phyloP scores from a whole-genome alignment of 2,888 invertebrate species.

The Heterodera filipjevi region DNA sequence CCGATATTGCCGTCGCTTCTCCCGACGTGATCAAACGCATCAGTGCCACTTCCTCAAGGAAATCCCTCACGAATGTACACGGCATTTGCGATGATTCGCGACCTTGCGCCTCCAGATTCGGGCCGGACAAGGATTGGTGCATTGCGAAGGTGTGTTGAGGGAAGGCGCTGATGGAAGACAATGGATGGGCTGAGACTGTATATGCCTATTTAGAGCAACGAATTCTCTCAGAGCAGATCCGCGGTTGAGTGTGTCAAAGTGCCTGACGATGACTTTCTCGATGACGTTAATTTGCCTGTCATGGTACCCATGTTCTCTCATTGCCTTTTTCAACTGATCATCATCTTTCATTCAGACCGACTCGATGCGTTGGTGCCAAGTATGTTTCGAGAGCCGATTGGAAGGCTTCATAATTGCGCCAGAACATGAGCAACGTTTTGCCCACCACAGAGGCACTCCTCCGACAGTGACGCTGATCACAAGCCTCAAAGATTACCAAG shows the following conservation, averaged over 20 bases:
- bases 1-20: slow-evolving; percentile 22
- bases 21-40: not conserved
- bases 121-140: slow-evolving; percentile 26
- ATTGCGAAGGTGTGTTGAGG: slow-evolving; percentile 3
- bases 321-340: not conserved
- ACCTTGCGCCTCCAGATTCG: slow-evolving; percentile 7
- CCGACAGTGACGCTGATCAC: slow-evolving; percentile 40
- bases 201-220: slow-evolving; percentile 33
- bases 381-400: slow-evolving; percentile 34
- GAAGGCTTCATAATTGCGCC: slow-evolving; percentile 32
- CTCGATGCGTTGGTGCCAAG: slow-evolving; percentile 30
- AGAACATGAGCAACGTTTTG: slow-evolving; percentile 31
- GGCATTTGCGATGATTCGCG: not conserved
- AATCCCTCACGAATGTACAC: not conserved
- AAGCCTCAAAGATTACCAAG: slow-evolving; percentile 29
- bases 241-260: slow-evolving; percentile 24
- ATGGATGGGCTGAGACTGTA: not conserved
- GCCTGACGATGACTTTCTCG: not conserved
- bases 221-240: slow-evolving; percentile 39
- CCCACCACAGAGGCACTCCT: slow-evolving; percentile 46
- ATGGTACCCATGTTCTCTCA: slow-evolving; percentile 12
- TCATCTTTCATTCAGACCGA: slow-evolving; percentile 22
- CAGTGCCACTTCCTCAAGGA: not conserved
- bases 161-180: not conserved
- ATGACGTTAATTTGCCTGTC: slow-evolving; percentile 25